Percentiles rank a stretch among this genome's conserved stretches.
phyloP scores from a whole-genome alignment of 2,888 invertebrate species.

The Notodonta ziczac region DNA sequence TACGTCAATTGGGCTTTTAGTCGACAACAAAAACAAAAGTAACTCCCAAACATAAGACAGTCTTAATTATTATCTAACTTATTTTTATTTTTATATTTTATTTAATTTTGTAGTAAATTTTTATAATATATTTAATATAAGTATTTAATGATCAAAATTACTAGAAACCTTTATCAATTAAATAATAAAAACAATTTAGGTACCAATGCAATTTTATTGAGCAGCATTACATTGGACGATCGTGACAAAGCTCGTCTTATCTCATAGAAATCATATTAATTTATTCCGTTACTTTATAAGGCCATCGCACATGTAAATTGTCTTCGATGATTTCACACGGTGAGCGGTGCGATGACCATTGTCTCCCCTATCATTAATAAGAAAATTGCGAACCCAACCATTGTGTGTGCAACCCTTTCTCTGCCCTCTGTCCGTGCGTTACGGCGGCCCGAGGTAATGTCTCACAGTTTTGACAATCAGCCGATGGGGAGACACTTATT shows the following conservation, averaged over 20 bases:
- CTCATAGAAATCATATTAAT: constrained; percentile 39
- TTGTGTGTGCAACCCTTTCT: constrained; percentile 70
- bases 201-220: constrained; percentile 6
- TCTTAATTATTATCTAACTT: not conserved
- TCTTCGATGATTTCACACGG: constrained; percentile 73
- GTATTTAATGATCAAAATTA: no score
- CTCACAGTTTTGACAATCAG: constrained; percentile 71
- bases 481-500: constrained; percentile 71
- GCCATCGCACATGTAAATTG: constrained; percentile 46
- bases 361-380: constrained; percentile 73
- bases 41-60: not conserved
- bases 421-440: constrained; percentile 69
- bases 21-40: constrained; percentile 11
- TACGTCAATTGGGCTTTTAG: constrained; percentile 43
- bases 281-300: constrained; percentile 50
- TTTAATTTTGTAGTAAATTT: no score
- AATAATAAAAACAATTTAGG: not conserved
- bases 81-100: no score
- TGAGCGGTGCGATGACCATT: constrained; percentile 72
- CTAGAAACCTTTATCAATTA: not conserved
- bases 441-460: constrained; percentile 68
- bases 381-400: constrained; percentile 67
- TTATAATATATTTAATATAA: no score
- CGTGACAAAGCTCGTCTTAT: constrained; percentile 30
- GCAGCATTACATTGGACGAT: constrained; percentile 21